Conservation (phyloP, 2,797 vertebrate genomes). For the Mionectes olivaceus region DNA sequence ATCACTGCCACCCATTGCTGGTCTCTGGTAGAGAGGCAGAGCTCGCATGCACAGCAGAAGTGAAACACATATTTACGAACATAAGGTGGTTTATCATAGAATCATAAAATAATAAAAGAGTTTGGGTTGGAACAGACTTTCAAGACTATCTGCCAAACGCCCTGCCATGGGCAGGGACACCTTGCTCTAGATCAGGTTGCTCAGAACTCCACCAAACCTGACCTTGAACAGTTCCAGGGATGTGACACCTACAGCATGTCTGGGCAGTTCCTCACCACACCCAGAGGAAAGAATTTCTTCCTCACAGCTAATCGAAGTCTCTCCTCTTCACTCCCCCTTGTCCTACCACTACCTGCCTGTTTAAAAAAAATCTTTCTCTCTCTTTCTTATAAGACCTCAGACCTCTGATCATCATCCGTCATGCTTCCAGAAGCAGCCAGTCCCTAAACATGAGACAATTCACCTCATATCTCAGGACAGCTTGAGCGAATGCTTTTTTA, state of each 20-base stretch:
- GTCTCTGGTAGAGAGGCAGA: neutral
- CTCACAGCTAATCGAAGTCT: neutral
- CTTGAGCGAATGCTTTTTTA: neutral
- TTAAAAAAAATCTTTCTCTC: neutral
- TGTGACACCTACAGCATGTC: neutral
- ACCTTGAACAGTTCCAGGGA: neutral
- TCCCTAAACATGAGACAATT: neutral
- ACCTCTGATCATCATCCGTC: neutral
- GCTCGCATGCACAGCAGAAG: neutral
- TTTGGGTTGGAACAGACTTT: neutral
- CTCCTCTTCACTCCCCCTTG: fast-evolving
- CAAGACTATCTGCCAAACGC: neutral
- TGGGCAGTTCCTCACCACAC: neutral
- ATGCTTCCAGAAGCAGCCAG: neutral
- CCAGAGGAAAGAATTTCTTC: neutral
- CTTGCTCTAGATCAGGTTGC: neutral
- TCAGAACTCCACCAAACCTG: neutral
- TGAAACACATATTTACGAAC: neutral
- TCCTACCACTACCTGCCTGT: neutral
- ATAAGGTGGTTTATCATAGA: neutral
- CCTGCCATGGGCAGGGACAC: neutral
- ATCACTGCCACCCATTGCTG: neutral
- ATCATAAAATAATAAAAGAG: neutral
- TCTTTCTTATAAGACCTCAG: neutral
- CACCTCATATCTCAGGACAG: neutral